A percentile compares a stretch with the other conserved stretches of the same genome.
Evolutionary conservation across 2,888 invertebrate species (phyloP).

Genomic region (Ochropleura plecta): DNA sequence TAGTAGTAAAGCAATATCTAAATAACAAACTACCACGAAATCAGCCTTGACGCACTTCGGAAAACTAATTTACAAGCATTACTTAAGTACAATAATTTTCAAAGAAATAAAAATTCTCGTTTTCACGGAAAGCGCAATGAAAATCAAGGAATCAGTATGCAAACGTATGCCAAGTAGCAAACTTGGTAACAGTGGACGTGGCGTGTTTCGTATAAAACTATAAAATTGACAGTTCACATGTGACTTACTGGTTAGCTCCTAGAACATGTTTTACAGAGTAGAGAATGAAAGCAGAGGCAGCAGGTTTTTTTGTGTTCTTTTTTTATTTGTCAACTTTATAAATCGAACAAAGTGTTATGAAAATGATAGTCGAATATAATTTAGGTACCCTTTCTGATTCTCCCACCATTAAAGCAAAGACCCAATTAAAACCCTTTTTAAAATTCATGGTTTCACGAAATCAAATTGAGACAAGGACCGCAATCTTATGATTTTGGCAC

Average conservation of each 20-base stretch:
- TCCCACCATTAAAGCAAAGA: background rate
- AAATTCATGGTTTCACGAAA: slow-evolving; percentile 41
- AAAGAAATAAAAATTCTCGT: slow-evolving; percentile 71
- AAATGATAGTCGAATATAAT: background rate
- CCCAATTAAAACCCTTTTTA: slow-evolving; percentile 25
- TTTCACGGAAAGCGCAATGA: slow-evolving; percentile 75
- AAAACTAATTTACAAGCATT: slow-evolving; percentile 54
- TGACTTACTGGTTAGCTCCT: slow-evolving; percentile 68
- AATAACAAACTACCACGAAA: slow-evolving; percentile 44
- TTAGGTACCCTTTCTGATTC: background rate
- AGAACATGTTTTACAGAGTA: slow-evolving; percentile 74
- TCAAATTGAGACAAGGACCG: slow-evolving; percentile 28
- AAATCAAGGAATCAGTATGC: slow-evolving; percentile 72
- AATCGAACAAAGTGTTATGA: background rate
- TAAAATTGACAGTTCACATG: slow-evolving; percentile 70
- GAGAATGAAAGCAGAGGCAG: slow-evolving; percentile 72
- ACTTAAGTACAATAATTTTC: slow-evolving; percentile 64
- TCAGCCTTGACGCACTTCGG: slow-evolving; percentile 76
- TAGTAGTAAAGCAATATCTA: slow-evolving; percentile 2
- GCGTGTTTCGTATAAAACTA: slow-evolving; percentile 68
- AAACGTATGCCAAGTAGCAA: slow-evolving; percentile 72
- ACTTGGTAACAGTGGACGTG: slow-evolving; percentile 71
- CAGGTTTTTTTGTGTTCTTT: slow-evolving; percentile 11
- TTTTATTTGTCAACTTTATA: background rate
- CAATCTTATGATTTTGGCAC: slow-evolving; percentile 17